Evolutionary conservation across 2,113 vertebrate genomes (phyloP).

Genomic region (Trichechus manatus): DNA sequence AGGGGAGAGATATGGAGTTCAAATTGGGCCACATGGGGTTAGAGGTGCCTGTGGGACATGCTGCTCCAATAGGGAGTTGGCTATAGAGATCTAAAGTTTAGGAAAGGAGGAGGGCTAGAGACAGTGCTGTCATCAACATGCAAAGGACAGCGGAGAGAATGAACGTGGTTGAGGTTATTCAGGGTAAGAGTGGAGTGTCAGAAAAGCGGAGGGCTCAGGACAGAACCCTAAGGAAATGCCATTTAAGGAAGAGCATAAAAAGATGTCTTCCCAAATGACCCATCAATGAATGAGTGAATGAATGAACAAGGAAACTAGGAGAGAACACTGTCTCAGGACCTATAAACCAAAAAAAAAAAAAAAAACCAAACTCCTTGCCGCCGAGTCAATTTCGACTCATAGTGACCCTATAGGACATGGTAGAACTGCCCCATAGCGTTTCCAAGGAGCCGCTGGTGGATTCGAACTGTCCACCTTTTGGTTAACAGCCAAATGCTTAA

Average conservation of each 20-base stretch:
- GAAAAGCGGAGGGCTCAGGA: not conserved
- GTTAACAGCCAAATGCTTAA: no score
- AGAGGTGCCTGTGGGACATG: fast-evolving
- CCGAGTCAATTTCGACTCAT: no score
- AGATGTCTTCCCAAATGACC: not conserved
- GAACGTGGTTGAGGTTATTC: no score
- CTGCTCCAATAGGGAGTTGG: not conserved
- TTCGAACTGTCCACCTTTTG: no score
- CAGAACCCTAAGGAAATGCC: not conserved
- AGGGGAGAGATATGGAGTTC: fast-evolving
- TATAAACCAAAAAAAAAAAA: no score
- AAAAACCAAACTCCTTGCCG: no score
- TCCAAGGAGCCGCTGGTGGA: no score
- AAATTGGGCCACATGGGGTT: fast-evolving
- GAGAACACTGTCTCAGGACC: not conserved
- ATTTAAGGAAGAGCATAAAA: not conserved
- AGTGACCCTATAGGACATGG: no score
- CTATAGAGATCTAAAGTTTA: not conserved
- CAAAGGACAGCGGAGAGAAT: fast-evolving
- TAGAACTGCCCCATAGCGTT: no score
- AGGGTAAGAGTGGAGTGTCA: not conserved
- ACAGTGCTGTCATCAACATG: fast-evolving
- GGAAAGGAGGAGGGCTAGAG: no score
- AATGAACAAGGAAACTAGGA: not conserved
- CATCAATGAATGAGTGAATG: not conserved